phyloP scores from a whole-genome alignment of 2,797 vertebrate genomes.

The Microctenopoma stevenorrisi region DNA sequence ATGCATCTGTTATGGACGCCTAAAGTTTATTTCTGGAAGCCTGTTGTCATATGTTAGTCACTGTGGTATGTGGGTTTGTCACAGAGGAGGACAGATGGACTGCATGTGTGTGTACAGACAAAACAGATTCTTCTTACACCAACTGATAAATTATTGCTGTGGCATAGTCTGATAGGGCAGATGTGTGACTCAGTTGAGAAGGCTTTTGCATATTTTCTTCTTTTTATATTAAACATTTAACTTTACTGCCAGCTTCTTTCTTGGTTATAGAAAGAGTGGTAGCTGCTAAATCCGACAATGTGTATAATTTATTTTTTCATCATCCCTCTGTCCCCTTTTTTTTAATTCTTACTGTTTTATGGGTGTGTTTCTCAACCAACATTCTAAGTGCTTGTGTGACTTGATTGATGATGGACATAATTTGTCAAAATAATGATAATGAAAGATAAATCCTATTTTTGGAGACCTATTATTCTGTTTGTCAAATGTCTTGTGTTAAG shows the following conservation, averaged over 20 bases:
- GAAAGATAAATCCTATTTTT: conserved; percentile 11
- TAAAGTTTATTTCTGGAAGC: conserved; percentile 76
- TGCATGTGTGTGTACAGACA: conserved; percentile 23
- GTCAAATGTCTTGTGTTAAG: conserved; percentile 23
- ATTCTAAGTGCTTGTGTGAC: too few species aligned
- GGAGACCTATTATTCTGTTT: conserved; percentile 28
- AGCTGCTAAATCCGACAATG: too few species aligned
- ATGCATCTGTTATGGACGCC: conserved; percentile 57
- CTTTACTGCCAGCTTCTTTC: neutral
- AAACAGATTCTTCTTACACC: conserved; percentile 15
- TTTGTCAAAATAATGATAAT: too few species aligned
- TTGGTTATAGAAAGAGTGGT: too few species aligned
- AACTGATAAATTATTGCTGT: conserved; percentile 6
- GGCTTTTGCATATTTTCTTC: neutral
- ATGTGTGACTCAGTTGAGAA: neutral
- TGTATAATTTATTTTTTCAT: too few species aligned
- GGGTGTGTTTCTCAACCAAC: too few species aligned
- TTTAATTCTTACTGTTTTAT: too few species aligned
- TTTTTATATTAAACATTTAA: neutral
- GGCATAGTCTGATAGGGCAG: conserved; percentile 20
- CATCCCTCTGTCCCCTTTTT: too few species aligned
- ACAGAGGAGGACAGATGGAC: conserved; percentile 46
- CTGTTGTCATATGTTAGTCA: conserved; percentile 62
- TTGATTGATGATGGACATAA: too few species aligned
- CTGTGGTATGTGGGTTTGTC: conserved; percentile 67